A percentile compares a stretch with the other conserved stretches of the same genome.
Evolutionary conservation across 2,797 vertebrate species (phyloP).

Genomic region (Cynodonichthys magdalenae): DNA sequence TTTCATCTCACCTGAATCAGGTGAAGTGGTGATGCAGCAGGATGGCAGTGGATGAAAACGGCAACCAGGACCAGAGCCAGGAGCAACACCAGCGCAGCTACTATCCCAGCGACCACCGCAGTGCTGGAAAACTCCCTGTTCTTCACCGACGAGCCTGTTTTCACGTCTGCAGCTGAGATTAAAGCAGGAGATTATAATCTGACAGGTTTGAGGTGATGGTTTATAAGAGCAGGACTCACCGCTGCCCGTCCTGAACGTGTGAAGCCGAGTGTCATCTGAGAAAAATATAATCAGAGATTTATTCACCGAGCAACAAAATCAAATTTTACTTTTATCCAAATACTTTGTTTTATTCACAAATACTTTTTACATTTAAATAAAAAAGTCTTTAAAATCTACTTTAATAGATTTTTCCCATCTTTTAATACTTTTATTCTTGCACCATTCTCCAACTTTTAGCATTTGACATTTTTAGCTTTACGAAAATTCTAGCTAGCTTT

Average conservation of each 20-base stretch:
- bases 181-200: slow-evolving; percentile 1
- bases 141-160: slow-evolving; percentile 62
- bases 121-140: slow-evolving; percentile 73
- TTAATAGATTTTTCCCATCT: too few species aligned
- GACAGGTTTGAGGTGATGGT: background rate
- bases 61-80: slow-evolving; percentile 84
- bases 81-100: slow-evolving; percentile 85
- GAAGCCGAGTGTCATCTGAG: slow-evolving; percentile 84
- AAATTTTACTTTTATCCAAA: too few species aligned
- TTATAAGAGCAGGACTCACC: slow-evolving; percentile 74
- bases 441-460: too few species aligned
- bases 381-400: too few species aligned
- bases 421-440: too few species aligned
- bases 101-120: slow-evolving; percentile 85
- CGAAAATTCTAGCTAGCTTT: too few species aligned
- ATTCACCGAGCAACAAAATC: too few species aligned
- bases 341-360: too few species aligned
- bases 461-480: too few species aligned
- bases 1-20: slow-evolving; percentile 74
- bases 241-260: slow-evolving; percentile 72
- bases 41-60: slow-evolving; percentile 87
- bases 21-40: slow-evolving; percentile 83
- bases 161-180: slow-evolving; percentile 55
- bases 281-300: slow-evolving; percentile 7
- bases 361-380: too few species aligned